Percentiles rank a stretch among this genome's conserved stretches.
Evolutionary conservation across 1,140 invertebrate species (phyloP).

Genomic region (Mesaphorura yosii): DNA sequence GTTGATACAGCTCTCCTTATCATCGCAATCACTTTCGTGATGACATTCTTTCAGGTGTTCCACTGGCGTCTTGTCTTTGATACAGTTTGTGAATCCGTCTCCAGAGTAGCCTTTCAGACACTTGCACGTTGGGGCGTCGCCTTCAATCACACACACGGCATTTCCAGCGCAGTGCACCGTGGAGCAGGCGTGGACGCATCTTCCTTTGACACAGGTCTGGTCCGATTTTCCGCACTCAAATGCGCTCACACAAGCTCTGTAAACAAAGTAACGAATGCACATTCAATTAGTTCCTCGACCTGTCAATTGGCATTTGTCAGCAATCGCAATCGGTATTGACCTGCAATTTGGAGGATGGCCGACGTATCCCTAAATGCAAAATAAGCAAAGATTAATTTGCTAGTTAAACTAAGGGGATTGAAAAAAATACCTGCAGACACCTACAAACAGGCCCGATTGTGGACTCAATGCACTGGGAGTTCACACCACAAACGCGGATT

Average conservation of each 20-base stretch:
- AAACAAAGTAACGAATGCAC: too few species aligned
- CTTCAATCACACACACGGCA: constrained; percentile 30
- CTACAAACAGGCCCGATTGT: constrained; percentile 29
- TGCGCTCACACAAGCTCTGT: constrained; percentile 64
- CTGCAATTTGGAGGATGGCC: constrained; percentile 63
- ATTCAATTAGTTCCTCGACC: too few species aligned
- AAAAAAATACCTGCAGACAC: constrained; percentile 43
- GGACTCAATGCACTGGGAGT: constrained; percentile 30
- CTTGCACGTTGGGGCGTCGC: constrained; percentile 26
- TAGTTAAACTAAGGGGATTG: neutral
- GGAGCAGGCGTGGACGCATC: constrained; percentile 30
- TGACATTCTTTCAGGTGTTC: constrained; percentile 64
- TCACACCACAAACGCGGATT: constrained; percentile 29
- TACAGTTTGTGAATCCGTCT: constrained; percentile 46
- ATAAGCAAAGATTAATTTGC: constrained; percentile 23
- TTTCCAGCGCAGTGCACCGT: constrained; percentile 26
- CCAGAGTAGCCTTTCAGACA: constrained; percentile 43
- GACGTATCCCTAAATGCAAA: constrained; percentile 57
- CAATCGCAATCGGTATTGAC: too few species aligned
- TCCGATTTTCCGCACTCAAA: constrained; percentile 57
- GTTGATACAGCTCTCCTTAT: constrained; percentile 59
- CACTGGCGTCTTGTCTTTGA: constrained; percentile 30
- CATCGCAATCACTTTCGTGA: constrained; percentile 61
- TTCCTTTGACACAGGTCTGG: constrained; percentile 55
- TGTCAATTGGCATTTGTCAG: too few species aligned